Conservation (phyloP, 2,888 invertebrate genomes). For the Leptinotarsa tumamoca region DNA sequence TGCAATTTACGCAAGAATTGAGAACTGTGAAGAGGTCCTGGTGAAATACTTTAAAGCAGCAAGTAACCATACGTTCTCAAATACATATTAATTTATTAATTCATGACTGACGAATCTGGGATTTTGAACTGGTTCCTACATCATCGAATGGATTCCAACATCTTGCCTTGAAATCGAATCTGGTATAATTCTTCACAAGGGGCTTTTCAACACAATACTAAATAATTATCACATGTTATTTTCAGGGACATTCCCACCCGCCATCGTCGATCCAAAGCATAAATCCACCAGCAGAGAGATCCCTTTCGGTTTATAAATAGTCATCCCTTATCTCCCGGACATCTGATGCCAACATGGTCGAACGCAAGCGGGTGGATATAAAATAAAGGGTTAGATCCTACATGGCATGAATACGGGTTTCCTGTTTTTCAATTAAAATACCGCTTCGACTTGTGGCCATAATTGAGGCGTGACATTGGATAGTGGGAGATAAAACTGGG, state of each 20-base stretch:
- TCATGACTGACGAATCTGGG: too few species aligned
- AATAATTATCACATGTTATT: neutral
- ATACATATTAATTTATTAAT: too few species aligned
- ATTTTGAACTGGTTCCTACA: too few species aligned
- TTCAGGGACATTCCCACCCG: constrained; percentile 17
- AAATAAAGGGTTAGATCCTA: constrained; percentile 45
- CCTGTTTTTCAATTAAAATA: constrained; percentile 43
- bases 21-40: too few species aligned
- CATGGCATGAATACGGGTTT: constrained; percentile 45
- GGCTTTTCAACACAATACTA: neutral
- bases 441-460: neutral
- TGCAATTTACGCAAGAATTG: too few species aligned
- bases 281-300: constrained; percentile 55
- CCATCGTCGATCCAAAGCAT: constrained; percentile 47
- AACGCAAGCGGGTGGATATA: constrained; percentile 26
- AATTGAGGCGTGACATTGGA: constrained; percentile 13
- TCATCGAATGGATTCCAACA: too few species aligned
- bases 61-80: too few species aligned
- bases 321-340: constrained; percentile 49
- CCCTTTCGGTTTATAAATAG: constrained; percentile 53
- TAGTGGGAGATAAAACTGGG: constrained; percentile 9
- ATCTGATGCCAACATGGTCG: constrained; percentile 53
- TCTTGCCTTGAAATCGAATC: too few species aligned
- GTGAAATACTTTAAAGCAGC: too few species aligned
- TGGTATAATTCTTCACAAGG: neutral